Evolutionary conservation across 2,113 vertebrate genomes (phyloP).

Genomic region (Carassius gibelio): DNA sequence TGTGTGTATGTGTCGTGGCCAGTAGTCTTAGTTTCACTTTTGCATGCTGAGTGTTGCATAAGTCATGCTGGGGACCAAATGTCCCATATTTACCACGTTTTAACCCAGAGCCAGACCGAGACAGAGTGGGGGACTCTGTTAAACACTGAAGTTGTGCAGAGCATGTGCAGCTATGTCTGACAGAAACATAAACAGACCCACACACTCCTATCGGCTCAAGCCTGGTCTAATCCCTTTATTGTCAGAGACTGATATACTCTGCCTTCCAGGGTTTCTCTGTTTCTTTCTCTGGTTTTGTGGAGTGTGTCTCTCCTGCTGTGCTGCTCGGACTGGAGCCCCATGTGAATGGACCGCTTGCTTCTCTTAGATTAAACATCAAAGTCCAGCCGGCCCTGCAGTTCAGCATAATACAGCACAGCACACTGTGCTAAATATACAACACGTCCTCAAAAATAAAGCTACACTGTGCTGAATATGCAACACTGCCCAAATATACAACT

Average conservation of each 20-base stretch:
- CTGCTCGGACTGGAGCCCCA: conserved; percentile 49
- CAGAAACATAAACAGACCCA: conserved; percentile 31
- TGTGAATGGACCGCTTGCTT: conserved; percentile 54
- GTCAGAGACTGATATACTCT: conserved; percentile 63
- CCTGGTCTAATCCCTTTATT: conserved; percentile 67
- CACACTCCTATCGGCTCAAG: conserved; percentile 47
- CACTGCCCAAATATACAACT: neutral
- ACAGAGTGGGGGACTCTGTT: neutral
- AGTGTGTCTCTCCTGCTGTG: conserved; percentile 59
- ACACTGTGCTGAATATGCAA: neutral
- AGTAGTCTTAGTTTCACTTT: conserved; percentile 36
- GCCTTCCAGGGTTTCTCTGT: conserved; percentile 50
- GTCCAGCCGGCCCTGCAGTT: conserved; percentile 37
- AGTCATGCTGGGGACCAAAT: conserved; percentile 67
- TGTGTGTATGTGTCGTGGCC: conserved; percentile 8
- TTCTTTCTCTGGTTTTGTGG: conserved; percentile 27
- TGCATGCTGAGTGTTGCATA: conserved; percentile 63
- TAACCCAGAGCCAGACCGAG: conserved; percentile 42
- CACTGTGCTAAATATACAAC: conserved; percentile 9
- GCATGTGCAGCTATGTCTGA: conserved; percentile 31
- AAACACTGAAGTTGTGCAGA: conserved; percentile 23
- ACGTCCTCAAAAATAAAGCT: neutral
- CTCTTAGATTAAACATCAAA: conserved; percentile 65
- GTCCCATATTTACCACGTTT: conserved; percentile 68
- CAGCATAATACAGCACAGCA: neutral